Evolutionary conservation across 1,140 invertebrate genomes (phyloP).

Genomic region (Galendromus occidentalis): DNA sequence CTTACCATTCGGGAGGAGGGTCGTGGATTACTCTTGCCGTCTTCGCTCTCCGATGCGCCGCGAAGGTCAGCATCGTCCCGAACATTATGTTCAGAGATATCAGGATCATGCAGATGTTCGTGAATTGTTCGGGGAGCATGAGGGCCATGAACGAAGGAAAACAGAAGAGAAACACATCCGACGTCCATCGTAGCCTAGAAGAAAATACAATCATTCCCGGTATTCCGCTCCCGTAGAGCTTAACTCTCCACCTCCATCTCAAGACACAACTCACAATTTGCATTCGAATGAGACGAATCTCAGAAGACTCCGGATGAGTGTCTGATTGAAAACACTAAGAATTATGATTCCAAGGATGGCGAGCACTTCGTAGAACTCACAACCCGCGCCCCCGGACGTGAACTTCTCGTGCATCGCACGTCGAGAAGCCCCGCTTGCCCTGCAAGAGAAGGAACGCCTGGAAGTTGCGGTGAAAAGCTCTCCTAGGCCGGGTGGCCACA

Average conservation of each 20-base stretch:
- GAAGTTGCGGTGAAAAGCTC: too few relatives aligned
- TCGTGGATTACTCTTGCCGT: background rate
- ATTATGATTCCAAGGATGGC: background rate
- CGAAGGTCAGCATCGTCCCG: background rate
- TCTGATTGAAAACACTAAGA: background rate
- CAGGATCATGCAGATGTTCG: background rate
- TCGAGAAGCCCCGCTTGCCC: background rate
- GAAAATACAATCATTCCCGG: too few relatives aligned
- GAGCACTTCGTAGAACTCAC: conserved; percentile 8
- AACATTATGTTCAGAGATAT: conserved; percentile 2
- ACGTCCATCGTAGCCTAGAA: background rate
- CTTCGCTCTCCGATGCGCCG: background rate
- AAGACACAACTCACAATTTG: background rate
- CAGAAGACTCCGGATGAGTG: background rate
- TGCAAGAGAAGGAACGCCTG: too few relatives aligned
- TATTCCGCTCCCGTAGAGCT: too few relatives aligned
- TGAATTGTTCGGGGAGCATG: background rate
- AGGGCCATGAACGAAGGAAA: background rate
- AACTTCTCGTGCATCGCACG: background rate
- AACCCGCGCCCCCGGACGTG: background rate
- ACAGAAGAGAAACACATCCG: background rate
- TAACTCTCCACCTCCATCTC: too few relatives aligned
- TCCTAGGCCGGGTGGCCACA: too few relatives aligned
- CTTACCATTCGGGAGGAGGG: background rate
- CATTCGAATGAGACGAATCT: background rate